Conservation (phyloP, 2,113 vertebrate species). For the Corythaixoides concolor region DNA sequence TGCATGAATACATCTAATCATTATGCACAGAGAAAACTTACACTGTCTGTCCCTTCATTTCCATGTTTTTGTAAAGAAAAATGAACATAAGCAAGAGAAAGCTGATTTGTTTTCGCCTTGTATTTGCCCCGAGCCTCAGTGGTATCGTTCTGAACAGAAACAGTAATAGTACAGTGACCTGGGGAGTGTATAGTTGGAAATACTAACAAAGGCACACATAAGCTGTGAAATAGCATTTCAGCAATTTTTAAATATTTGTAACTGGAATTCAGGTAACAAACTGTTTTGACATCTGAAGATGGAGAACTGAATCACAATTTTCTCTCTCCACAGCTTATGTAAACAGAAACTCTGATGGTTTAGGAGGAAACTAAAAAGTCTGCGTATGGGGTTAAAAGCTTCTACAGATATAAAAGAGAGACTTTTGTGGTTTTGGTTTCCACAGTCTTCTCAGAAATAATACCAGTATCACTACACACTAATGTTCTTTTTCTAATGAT, state of each 20-base stretch:
- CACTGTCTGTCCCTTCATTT: neutral
- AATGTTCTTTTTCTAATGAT: neutral
- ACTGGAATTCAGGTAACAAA: neutral
- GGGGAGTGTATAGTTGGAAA: neutral
- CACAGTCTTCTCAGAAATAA: neutral
- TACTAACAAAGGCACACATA: neutral
- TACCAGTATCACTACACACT: neutral
- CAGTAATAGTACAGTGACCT: neutral
- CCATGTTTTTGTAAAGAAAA: neutral
- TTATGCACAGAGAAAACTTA: neutral
- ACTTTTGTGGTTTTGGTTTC: neutral
- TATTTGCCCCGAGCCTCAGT: neutral
- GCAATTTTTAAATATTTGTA: neutral
- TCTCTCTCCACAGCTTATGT: neutral
- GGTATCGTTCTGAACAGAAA: neutral
- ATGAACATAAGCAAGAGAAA: neutral
- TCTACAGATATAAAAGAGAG: neutral
- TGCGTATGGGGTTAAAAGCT: neutral
- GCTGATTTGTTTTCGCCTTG: neutral
- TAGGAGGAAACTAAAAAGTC: neutral
- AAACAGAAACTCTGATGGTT: neutral
- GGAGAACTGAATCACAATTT: neutral
- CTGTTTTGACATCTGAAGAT: neutral
- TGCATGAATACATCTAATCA: neutral
- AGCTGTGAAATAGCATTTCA: neutral